These are phyloP conservation scores for Protomyctophum bolini DNA, from an alignment of 2,113 vertebrate genomes.

Conservation along the genomic window DNA sequence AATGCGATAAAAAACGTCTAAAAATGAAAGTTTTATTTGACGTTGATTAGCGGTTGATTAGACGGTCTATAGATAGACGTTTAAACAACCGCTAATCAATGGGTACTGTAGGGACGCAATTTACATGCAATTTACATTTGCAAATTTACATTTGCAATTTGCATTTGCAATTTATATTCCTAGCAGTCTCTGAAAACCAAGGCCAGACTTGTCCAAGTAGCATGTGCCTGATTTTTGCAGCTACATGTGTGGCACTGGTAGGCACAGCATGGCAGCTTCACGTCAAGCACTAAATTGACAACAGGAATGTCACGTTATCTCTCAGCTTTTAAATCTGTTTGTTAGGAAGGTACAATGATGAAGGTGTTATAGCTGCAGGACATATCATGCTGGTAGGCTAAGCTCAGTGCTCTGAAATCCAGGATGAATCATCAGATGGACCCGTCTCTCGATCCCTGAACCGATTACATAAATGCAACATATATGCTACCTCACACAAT, in stretches of 20 bases:
- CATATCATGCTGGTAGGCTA: conserved; percentile 41
- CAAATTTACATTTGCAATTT: too few relatives aligned
- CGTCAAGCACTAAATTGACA: conserved; percentile 21
- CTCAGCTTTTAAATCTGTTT: conserved; percentile 16
- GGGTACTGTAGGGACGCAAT: too few relatives aligned
- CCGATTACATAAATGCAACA: conserved; percentile 33
- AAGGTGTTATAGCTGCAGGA: conserved; percentile 24
- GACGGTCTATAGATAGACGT: too few relatives aligned
- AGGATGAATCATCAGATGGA: conserved; percentile 56
- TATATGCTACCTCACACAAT: conserved; percentile 28
- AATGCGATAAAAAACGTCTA: too few relatives aligned
- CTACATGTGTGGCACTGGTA: conserved; percentile 25
- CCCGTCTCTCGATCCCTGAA: conserved; percentile 54
- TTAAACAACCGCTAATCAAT: too few relatives aligned
- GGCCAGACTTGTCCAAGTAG: conserved; percentile 11
- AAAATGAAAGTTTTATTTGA: too few relatives aligned
- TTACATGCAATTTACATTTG: too few relatives aligned
- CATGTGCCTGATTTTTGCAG: conserved; percentile 37
- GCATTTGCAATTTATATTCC: too few relatives aligned
- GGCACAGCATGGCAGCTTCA: conserved; percentile 17
- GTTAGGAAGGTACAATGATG: conserved; percentile 19
- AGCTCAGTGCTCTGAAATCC: conserved; percentile 51
- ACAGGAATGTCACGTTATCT: background rate
- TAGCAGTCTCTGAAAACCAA: conserved; percentile 8
- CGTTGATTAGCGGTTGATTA: too few relatives aligned